A percentile compares a stretch with the other conserved stretches of the same genome.
Conservation (phyloP, 2,888 invertebrate genomes). For the Platerodrilus igneus region DNA sequence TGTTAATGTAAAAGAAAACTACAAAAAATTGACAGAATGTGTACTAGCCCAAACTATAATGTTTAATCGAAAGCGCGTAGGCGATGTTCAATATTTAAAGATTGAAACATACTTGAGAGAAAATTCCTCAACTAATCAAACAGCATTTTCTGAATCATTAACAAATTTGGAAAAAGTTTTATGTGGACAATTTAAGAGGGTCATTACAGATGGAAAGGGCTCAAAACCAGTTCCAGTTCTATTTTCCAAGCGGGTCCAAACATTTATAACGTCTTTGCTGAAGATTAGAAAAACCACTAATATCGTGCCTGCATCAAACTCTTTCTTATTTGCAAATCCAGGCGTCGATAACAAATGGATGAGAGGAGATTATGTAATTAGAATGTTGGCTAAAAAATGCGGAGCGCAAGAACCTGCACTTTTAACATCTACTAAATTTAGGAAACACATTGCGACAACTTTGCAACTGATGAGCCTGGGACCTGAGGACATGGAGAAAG, state of each 20-base stretch:
- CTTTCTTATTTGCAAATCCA: constrained; percentile 19
- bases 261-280: constrained; percentile 11
- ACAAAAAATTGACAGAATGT: constrained; percentile 26
- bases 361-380: constrained; percentile 10
- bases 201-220: constrained; percentile 27
- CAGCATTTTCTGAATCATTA: constrained; percentile 17
- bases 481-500: constrained; percentile 27
- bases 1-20: constrained; percentile 21
- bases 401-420: constrained; percentile 11
- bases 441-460: constrained; percentile 26
- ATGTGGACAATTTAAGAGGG: constrained; percentile 22
- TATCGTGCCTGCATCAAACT: constrained; percentile 10
- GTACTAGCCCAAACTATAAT: constrained; percentile 2
- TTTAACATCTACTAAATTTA: constrained; percentile 17
- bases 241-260: constrained; percentile 22
- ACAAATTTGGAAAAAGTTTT: constrained; percentile 18
- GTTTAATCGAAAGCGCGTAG: constrained; percentile 11
- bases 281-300: constrained; percentile 8
- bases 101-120: constrained; percentile 10
- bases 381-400: constrained; percentile 12
- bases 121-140: constrained; percentile 10
- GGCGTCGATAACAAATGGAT: constrained; percentile 18
- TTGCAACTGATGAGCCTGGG: constrained; percentile 27
- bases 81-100: constrained; percentile 11
- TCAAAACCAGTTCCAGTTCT: constrained; percentile 26